Percentiles rank a stretch among this genome's conserved stretches.
Evolutionary conservation across 2,113 vertebrate species (phyloP).

Genomic region (Neodon shergylaensis): DNA sequence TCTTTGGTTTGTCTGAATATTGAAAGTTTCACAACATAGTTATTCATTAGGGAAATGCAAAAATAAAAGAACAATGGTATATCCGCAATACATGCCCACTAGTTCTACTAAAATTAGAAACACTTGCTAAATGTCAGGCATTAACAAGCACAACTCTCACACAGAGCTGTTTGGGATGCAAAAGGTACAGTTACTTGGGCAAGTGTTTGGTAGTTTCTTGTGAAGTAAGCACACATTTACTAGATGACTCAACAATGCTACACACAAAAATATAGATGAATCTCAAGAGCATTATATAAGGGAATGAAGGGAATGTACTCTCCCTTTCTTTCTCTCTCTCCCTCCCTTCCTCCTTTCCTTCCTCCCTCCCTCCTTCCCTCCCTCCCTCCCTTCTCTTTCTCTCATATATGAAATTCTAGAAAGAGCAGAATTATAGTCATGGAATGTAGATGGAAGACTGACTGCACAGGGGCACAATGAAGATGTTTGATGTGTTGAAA

Average conservation of each 20-base stretch:
- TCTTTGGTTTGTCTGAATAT: background rate
- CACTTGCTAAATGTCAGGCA: background rate
- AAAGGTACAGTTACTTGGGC: background rate
- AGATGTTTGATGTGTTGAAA: background rate
- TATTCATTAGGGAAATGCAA: background rate
- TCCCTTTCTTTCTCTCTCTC: too few relatives aligned
- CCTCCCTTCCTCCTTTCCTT: background rate
- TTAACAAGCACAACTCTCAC: background rate
- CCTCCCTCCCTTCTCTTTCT: background rate
- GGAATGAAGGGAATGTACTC: too few relatives aligned
- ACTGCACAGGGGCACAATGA: background rate
- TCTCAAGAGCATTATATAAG: too few relatives aligned
- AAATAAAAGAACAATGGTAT: background rate
- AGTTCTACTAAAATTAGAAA: slow-evolving; percentile 16
- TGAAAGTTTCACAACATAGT: background rate
- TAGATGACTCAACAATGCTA: background rate
- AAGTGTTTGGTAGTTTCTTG: slow-evolving; percentile 18
- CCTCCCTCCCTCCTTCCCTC: background rate
- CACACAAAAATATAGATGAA: too few relatives aligned
- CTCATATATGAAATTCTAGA: background rate
- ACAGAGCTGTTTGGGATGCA: background rate
- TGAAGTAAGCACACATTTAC: background rate
- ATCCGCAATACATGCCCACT: background rate
- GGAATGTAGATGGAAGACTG: background rate
- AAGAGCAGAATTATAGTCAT: background rate